Evolutionary conservation across 2,113 vertebrate species (phyloP).

Genomic region (Sebastes schlegelii): DNA sequence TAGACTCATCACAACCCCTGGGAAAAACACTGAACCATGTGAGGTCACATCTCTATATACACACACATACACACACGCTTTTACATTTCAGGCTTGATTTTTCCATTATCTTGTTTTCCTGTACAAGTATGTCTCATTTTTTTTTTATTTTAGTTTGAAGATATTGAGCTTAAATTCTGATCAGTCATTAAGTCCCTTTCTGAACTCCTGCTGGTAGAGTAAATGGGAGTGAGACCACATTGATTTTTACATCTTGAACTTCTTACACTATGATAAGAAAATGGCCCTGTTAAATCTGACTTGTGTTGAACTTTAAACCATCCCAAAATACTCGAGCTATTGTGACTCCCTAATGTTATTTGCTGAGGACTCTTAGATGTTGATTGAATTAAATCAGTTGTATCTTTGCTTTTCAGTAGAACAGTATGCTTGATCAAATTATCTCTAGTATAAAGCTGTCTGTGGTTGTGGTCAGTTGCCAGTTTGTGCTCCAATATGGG

Average conservation of each 20-base stretch:
- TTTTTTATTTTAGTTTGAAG: neutral
- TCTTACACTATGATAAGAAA: constrained; percentile 6
- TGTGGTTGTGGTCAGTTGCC: neutral
- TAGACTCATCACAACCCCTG: constrained; percentile 50
- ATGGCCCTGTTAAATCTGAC: neutral
- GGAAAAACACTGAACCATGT: constrained; percentile 63
- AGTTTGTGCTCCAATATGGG: constrained; percentile 37
- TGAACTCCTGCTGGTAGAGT: neutral
- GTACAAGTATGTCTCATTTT: neutral
- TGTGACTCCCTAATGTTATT: neutral
- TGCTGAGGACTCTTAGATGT: neutral
- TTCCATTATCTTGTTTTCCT: neutral
- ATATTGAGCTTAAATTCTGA: neutral
- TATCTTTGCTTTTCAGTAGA: neutral
- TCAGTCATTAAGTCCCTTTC: neutral
- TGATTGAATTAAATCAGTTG: constrained; percentile 35
- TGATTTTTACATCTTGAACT: constrained; percentile 2
- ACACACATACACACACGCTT: neutral
- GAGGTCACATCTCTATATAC: neutral
- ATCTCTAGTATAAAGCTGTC: neutral
- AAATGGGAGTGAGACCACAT: neutral
- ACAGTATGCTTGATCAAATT: constrained; percentile 3
- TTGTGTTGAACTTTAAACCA: neutral
- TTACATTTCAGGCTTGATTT: neutral
- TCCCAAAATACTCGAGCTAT: neutral